Base-by-base conservation (phyloP, 2,797 vertebrate genomes). In the Danio jaintianensis region DNA sequence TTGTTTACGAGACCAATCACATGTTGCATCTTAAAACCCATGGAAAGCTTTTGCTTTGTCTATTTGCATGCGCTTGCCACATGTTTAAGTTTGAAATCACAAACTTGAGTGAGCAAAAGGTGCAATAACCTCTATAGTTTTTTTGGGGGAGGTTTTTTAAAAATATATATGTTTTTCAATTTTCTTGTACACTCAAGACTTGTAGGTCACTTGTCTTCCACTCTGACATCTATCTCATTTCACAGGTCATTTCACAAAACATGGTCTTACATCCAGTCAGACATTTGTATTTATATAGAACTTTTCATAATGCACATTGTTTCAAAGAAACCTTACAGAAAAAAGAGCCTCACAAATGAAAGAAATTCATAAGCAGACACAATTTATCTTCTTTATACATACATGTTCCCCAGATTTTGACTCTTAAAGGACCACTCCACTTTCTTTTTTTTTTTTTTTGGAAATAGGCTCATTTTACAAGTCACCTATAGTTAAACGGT, bases 271-370 rank as follows among this genome's bases (percentile, higher is more conserved):
- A 69, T 69, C 13, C 22, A 69, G 45, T 69, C 15, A 52, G 13
- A 69, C 61, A n/a, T 63, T 63, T 69, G 29, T 69, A 69, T 69
- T 69, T 50, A 15, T 68, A 67, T 50, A 4, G 62, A 12, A 13
- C 4, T 59, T 59, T 59, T 59, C 22, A 50, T 36, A 75, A 64
- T 38, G 75, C 47, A 62, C 18, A 58, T 58, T n/a, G 40, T 64
- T 75, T 63, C 36, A 63, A 52, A 64, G 29, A 29, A 42, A 20
- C 20, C 0, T 11, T 42, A 42, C 29, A 62, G 47, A 53, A 75
- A 42, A 75, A 13, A 53, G 12, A 62, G 58, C 11, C 7, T 52
- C 50, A 53, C 52, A 58, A 72, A 15, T 72, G 0, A 55, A 10
- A 45, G 18, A 63, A 38, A 71, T 43, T 18, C 61, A 38, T 61